Base-by-base conservation (phyloP, 2,888 invertebrate genomes). In the Tortricodes alternella region DNA sequence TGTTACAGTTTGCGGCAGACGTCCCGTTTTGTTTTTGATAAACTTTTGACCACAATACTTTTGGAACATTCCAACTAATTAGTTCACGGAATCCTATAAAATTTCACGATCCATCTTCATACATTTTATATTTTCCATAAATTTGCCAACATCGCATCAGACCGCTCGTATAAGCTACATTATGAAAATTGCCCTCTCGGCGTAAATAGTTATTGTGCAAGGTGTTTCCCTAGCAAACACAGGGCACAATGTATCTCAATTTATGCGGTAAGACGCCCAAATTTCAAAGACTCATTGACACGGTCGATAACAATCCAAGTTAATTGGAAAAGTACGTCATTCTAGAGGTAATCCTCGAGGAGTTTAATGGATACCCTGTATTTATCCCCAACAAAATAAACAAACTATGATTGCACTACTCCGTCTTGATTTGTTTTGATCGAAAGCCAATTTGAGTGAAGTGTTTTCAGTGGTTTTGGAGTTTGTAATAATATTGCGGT, bases 261-360 rank as follows among this genome's bases (percentile, higher is more conserved):
- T 73, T 65, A 66, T 66, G 62, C 63, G 46, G 48, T 13, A 8
- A 23, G 41, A 49, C 53, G 52, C 32, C 41, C 52, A 52, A 62
- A 67, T 63, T 66, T 68, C 65, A 73, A 70, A 69, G 61, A 64
- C 57, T 61, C 59, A 64, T 68, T 64, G 62, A 65, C 51, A 59
- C 53, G 46, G 38, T 44, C 50, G 46, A 59, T 48, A 46, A 59
- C 62, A 62, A 67, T 70, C 66, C 63, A 60, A 64, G 62, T 68
- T 74, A 75, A 78, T 74, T 76, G 72, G 77, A 74, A 78, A 78
- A 74, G 76, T 77, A 72, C 67, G 67, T 66, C 59, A 60, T 60
- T 66, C 68, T 74, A n/a, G n/a, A n/a, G n/a, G n/a, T n/a, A 71
- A 72, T 70, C 67, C 59, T 64, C 56, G 49, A 58, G 59, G 62